A percentile compares a stretch with the other conserved stretches of the same genome.
phyloP scores from a whole-genome alignment of 2,888 invertebrate genomes.

The Cantharis lateralis region DNA sequence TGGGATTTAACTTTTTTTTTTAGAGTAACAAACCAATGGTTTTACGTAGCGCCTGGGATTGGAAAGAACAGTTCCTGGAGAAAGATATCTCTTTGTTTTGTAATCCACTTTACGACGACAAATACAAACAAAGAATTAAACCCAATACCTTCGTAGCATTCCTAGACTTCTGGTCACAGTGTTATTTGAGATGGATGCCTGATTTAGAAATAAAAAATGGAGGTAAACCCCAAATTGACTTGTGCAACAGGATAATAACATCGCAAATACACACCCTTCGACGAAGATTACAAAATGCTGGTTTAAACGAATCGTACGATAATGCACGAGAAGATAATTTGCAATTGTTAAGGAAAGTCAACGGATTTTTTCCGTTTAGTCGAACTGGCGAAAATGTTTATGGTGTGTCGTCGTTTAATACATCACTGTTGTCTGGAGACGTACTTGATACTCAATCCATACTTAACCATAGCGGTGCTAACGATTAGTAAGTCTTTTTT shows the following conservation, averaged over 20 bases:
- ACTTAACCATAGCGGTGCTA: conserved; percentile 61
- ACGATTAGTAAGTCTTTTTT: conserved; percentile 59
- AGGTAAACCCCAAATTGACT: conserved; percentile 65
- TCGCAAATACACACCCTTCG: conserved; percentile 58
- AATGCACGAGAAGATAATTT: conserved; percentile 49
- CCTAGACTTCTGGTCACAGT: conserved; percentile 82
- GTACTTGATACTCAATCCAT: conserved; percentile 72
- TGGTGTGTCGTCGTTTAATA: conserved; percentile 59
- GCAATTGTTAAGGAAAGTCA: conserved; percentile 51
- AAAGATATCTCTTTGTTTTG: conserved; percentile 81
- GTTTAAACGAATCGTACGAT: conserved; percentile 23
- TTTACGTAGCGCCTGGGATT: conserved; percentile 85
- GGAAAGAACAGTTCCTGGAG: conserved; percentile 84
- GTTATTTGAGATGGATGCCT: conserved; percentile 88
- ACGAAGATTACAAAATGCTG: conserved; percentile 43
- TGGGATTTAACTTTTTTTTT: conserved; percentile 6
- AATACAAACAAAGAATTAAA: conserved; percentile 51
- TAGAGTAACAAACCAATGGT: conserved; percentile 57
- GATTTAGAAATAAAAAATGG: conserved; percentile 78
- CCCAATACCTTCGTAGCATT: conserved; percentile 62
- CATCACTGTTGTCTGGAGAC: conserved; percentile 65
- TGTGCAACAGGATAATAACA: conserved; percentile 58
- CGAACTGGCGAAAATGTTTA: conserved; percentile 49
- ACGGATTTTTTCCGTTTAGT: conserved; percentile 60
- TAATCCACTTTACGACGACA: conserved; percentile 75